phyloP scores from a whole-genome alignment of 2,797 vertebrate genomes.

The Argyrosomus regius region DNA sequence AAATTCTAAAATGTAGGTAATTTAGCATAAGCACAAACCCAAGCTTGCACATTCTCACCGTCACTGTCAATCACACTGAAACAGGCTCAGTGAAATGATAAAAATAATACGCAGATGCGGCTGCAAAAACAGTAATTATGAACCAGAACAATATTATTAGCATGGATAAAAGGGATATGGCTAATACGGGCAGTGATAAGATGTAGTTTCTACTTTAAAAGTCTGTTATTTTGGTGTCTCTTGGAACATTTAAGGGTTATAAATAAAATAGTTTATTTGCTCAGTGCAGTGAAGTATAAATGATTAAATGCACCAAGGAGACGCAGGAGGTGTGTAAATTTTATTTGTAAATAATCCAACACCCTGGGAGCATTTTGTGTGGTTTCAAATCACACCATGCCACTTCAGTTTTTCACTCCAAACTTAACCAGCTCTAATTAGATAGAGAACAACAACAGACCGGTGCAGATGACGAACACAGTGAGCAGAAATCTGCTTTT shows the following conservation, averaged over 20 bases:
- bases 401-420: neutral
- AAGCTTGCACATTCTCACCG: neutral
- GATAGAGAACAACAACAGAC: neutral
- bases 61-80: neutral
- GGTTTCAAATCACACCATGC: neutral
- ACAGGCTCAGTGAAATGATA: neutral
- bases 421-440: neutral
- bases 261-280: neutral
- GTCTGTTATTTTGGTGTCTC: neutral
- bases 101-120: neutral
- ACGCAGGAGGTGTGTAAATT: neutral
- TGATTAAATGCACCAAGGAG: conserved; percentile 7
- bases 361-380: neutral
- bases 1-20: too few relatives aligned
- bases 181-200: neutral
- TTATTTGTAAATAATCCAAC: neutral
- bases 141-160: neutral
- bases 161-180: neutral
- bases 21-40: neutral
- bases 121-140: neutral
- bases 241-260: neutral
- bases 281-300: neutral
- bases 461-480: neutral
- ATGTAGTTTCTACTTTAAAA: neutral
- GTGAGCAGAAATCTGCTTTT: neutral